Percentiles rank a stretch among this genome's conserved stretches.
phyloP scores from a whole-genome alignment of 2,797 vertebrate genomes.

The Onychomys torridus region DNA sequence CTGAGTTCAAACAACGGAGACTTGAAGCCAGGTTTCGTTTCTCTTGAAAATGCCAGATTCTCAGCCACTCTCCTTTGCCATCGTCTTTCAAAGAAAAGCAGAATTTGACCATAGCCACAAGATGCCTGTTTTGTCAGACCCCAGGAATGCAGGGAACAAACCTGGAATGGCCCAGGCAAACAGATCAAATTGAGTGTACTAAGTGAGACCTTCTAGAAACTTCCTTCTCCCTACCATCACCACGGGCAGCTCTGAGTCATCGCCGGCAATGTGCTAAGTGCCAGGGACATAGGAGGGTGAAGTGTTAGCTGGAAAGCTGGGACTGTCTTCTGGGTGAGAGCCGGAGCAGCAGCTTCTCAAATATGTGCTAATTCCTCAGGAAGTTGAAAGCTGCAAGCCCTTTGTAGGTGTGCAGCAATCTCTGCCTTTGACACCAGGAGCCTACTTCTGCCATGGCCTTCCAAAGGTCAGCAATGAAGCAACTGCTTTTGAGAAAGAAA shows the following conservation, averaged over 20 bases:
- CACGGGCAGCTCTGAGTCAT: background rate
- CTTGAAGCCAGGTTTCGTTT: background rate
- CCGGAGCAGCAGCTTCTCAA: background rate
- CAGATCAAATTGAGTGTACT: background rate
- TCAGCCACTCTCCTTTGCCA: accelerated
- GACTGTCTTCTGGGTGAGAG: background rate
- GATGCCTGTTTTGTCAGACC: background rate
- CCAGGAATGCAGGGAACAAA: background rate
- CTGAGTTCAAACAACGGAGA: background rate
- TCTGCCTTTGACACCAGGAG: background rate
- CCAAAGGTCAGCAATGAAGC: slow-evolving; percentile 35
- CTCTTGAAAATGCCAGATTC: background rate
- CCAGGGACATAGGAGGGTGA: background rate
- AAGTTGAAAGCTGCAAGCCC: background rate
- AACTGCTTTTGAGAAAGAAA: slow-evolving; percentile 37
- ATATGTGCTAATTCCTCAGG: background rate
- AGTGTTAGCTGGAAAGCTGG: background rate
- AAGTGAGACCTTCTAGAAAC: background rate
- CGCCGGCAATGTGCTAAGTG: accelerated
- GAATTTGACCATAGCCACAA: background rate
- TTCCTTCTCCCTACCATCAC: background rate
- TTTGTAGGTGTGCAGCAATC: background rate
- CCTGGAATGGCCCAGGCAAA: background rate
- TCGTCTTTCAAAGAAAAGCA: background rate
- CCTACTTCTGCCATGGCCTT: background rate